Evolutionary conservation across 2,888 invertebrate species (phyloP), one percentile per base, ranked within the genome.

Genomic region (Drosophila maculinotata): DNA sequence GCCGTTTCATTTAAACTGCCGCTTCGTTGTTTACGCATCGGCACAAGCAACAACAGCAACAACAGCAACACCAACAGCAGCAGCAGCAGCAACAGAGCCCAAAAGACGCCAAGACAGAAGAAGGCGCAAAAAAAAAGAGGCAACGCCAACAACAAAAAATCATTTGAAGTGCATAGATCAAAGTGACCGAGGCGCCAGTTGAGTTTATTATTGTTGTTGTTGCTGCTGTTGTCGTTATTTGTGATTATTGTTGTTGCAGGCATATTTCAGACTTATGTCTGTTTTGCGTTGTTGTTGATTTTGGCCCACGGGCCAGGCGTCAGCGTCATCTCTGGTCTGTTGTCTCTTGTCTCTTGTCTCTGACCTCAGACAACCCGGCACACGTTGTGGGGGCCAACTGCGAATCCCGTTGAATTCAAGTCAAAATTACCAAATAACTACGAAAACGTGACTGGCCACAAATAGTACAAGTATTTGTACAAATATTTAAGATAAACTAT

Each of bases 131-230:
- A 56, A 36, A 48, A 52, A 39, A 39, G n/a, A 51, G 44, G 52
- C 69, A 63, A 60, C 41, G 62, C 36, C 60, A 63, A 56, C 66
- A 66, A 62, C 58, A 69, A 65, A 65, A 79, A 74, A 68, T 70
- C 78, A 86, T 83, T 83, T 86, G 87, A 82, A 86, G 86, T 86
- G 78, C 87, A 75, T 66, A 83, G 82, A 82, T 86, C 87, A 82
- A 82, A 82, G 82, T 80, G 69, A 77, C 84, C 78, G 78, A 80
- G 80, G 79, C 82, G 85, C 80, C 82, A 59, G 59, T 69, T 36
- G 35, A 30, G 51, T 51, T 76, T 58, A 69, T 64, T 52, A 30
- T 51, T 69, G 38, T 54, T 62, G 51, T 53, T 36, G 17, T 63
- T 52, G 23, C 48, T 64, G 12, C 44, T 48, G 30, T 36, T 49